phyloP scores from a whole-genome alignment of 2,888 invertebrate genomes.

The Heliconius erato region DNA sequence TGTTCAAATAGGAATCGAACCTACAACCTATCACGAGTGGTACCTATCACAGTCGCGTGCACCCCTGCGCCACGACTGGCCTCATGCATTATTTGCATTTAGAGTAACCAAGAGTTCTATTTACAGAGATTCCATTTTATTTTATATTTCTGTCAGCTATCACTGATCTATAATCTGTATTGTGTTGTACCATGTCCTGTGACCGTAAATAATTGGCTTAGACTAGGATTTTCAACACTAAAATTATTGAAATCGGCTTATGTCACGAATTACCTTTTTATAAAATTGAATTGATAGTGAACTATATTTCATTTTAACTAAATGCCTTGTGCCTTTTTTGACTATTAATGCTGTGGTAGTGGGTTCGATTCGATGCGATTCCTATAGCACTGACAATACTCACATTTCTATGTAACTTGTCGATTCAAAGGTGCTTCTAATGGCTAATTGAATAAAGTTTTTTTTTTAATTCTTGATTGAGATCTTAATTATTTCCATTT shows the following conservation, averaged over 20 bases:
- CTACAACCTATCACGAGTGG: too few species aligned
- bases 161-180: neutral
- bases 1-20: too few species aligned
- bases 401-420: too few species aligned
- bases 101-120: neutral
- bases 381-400: too few species aligned
- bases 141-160: neutral
- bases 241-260: slow-evolving; percentile 14
- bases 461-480: too few species aligned
- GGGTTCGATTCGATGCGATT: too few species aligned
- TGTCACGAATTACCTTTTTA: neutral
- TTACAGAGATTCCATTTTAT: neutral
- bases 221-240: slow-evolving; percentile 6
- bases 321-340: neutral
- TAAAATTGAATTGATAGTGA: neutral
- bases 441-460: too few species aligned
- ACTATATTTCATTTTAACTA: neutral
- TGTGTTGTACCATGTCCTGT: neutral
- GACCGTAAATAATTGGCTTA: slow-evolving; percentile 24
- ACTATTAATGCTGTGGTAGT: too few species aligned
- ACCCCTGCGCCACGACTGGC: too few species aligned
- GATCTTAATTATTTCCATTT: too few species aligned
- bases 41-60: too few species aligned
- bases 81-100: neutral
- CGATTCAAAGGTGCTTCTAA: too few species aligned